Evolutionary conservation across 1,140 invertebrate genomes (phyloP), one percentile per base, ranked within the genome.

Genomic region (Brachionus koreanus): DNA sequence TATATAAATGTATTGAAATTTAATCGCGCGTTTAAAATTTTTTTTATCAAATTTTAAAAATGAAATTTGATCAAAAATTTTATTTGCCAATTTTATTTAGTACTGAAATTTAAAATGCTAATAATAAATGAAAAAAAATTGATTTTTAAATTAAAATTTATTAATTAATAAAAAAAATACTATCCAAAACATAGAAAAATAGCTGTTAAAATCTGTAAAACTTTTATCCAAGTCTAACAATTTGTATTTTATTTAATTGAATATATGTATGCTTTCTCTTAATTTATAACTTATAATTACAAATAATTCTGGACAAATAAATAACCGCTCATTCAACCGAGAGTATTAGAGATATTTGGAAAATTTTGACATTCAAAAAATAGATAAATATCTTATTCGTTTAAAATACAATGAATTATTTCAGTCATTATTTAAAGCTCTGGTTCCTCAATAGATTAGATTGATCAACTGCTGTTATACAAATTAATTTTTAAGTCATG

Each of bases 81-180:
- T 3, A 2, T 3, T 29, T 29, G 29, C 1, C 1, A 29, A 29
- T 29, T 29, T 29, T n/a, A 57, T 57, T 9, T 23, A 25, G 49
- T 9, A n/a, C n/a, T n/a, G 13, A 16, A 49, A 49, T 13, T 16
- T 3, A 49, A 49, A n/a, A 5, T 5, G 1, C 4, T 16, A 49
- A 49, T n/a, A 13, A 16, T n/a, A n/a, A n/a, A 13, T 16, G 5
- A 5, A 4, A 49, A 49, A 49, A 0, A n/a, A 49, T 49, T 16
- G 13, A n/a, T 23, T 57, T n/a, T 57, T 57, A 57, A 57, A 57
- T 57, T 57, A 57, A 57, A 57, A 57, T 57, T 57, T 57, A 57
- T 57, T 57, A 57, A 57, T 57, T 57, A 23, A 25, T 57, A 57
- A 13, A 42, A 57, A 57, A 57, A 49, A 57, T 23, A 57, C n/a